Evolutionary conservation across 2,113 vertebrate species (phyloP), one percentile per base, ranked within the genome.

Genomic region (Andinoacara biseriatus): DNA sequence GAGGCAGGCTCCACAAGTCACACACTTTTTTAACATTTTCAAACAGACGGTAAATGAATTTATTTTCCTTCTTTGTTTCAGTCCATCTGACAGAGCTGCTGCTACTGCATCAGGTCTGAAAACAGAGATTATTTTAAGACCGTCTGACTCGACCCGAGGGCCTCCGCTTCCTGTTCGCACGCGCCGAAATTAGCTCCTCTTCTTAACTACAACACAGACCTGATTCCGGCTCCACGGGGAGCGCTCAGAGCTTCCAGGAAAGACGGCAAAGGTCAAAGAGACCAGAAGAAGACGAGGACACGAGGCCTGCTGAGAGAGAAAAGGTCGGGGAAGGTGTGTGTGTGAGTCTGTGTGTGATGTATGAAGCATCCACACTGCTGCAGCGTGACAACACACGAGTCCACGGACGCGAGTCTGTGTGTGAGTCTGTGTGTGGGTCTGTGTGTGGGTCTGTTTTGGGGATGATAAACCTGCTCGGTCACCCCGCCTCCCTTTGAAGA

Each of bases 301-400:
- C 5, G 22, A 26, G 62, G 18, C 69, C 80, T 40, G 58, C 58
- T 57, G 80, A 26, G 80, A 75, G 33, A 56, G 80, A 75, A 74
- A 74, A 82, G 80, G 80, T 82, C 80, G 56, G 43, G 49, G 43
- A 49, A 29, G 65, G 17, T 31, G 65, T 69, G 15, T 46, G 63
- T 26, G 26, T 26, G 26, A 26, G 26, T 26, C 26, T 31, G 65
- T 69, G 15, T 46, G 63, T 49, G 63, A 67, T 8, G 5, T 29
- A 46, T 22, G 40, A 17, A 9, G 10, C 43, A 1, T 69, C 43
- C 43, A 49, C 65, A 13, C 24, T 5, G 2, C 40, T 29, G 40
- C 63, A 0, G 40, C 15, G 24, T 29, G 3, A 1, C 40, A 46
- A 46, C 15, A 5, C 63, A 69, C 22, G 13, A 69, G 54, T 56